These are phyloP conservation scores for Centropus bengalensis DNA, from an alignment of 2,113 vertebrate species.

Conservation along the genomic window DNA sequence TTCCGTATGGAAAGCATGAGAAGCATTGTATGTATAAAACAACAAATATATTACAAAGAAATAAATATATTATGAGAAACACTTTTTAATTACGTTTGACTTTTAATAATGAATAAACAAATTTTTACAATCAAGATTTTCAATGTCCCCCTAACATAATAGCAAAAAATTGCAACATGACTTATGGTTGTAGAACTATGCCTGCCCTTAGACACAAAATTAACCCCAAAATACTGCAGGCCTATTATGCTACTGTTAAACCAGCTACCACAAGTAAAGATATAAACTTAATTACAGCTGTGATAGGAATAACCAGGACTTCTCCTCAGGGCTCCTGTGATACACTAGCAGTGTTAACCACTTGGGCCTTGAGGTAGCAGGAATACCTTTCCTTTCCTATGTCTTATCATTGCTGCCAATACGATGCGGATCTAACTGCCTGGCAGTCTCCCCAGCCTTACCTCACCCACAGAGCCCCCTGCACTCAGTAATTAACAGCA, in stretches of 20 bases:
- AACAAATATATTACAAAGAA: neutral
- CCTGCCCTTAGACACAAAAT: neutral
- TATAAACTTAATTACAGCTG: neutral
- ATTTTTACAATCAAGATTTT: neutral
- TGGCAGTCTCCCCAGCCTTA: neutral
- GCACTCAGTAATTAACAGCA: neutral
- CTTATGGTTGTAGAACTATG: accelerated
- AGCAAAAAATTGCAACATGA: neutral
- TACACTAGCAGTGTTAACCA: neutral
- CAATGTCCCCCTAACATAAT: accelerated
- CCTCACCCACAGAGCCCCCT: neutral
- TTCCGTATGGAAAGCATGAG: neutral
- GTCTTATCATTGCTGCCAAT: neutral
- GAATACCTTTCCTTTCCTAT: neutral
- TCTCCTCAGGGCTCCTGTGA: neutral
- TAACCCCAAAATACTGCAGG: neutral
- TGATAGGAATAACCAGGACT: neutral
- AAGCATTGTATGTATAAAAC: neutral
- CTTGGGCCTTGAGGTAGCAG: neutral
- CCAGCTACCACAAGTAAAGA: neutral
- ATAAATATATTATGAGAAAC: neutral
- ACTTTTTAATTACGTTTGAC: neutral
- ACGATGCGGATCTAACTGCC: accelerated
- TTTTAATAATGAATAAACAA: neutral
- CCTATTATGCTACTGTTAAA: neutral